Percentiles rank a stretch among this genome's conserved stretches.
phyloP scores from a whole-genome alignment of 2,888 invertebrate species.

The Empis stercorea region DNA sequence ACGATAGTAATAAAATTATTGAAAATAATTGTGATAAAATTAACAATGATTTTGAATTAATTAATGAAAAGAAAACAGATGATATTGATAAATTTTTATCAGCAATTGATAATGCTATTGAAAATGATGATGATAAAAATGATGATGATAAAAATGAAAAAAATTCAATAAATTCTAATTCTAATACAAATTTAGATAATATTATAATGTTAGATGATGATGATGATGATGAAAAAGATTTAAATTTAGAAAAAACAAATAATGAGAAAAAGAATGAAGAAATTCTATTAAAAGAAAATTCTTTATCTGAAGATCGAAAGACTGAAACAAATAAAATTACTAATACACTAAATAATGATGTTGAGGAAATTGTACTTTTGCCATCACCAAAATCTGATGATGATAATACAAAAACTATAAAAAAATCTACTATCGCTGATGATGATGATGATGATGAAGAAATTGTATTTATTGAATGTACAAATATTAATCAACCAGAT shows the following conservation, averaged over 20 bases:
- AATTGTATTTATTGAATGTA: conserved; percentile 10
- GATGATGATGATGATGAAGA: conserved; percentile 11
- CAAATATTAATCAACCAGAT: conserved; percentile 5
- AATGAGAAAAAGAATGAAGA: neutral
- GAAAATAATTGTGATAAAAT: conserved; percentile 2
- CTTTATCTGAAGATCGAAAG: neutral
- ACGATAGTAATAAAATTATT: neutral
- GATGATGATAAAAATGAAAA: conserved; percentile 2
- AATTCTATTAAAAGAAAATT: neutral
- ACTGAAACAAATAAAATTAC: neutral
- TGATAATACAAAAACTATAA: neutral
- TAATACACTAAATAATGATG: conserved; percentile 10
- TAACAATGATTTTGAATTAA: neutral
- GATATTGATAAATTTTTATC: conserved; percentile 1
- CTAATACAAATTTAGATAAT: neutral
- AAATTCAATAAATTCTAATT: neutral
- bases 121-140: conserved; percentile 5
- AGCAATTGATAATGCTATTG: conserved; percentile 1
- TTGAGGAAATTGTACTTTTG: conserved; percentile 31
- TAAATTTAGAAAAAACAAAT: neutral
- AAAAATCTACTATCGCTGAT: conserved; percentile 5
- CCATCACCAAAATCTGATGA: neutral
- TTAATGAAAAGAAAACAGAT: neutral
- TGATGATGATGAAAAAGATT: conserved; percentile 8
- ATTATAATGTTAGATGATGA: conserved; percentile 3